Percentiles rank a stretch among this genome's conserved stretches.
phyloP scores from a whole-genome alignment of 2,888 invertebrate genomes.

The Patella pellucida region DNA sequence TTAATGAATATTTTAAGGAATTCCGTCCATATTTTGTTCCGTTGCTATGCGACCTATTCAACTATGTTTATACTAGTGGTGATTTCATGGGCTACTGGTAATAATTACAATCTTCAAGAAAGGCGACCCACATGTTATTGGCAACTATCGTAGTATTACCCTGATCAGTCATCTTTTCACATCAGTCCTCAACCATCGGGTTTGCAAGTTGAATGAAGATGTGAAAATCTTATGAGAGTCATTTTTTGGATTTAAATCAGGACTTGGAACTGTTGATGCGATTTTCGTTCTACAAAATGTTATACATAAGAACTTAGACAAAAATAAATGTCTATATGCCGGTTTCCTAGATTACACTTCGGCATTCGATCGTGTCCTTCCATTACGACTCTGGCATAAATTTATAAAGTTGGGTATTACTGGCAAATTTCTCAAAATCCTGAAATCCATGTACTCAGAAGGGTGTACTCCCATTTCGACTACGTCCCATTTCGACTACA shows the following conservation, averaged over 20 bases:
- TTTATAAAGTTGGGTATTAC: background rate
- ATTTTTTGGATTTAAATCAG: background rate
- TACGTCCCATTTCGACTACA: no score
- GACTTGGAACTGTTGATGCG: background rate
- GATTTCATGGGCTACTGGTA: no score
- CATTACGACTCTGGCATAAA: background rate
- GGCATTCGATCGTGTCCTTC: background rate
- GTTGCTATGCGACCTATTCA: no score
- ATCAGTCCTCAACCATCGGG: background rate
- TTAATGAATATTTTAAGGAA: no score
- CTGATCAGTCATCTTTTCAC: conserved; percentile 11
- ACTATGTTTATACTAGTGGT: no score
- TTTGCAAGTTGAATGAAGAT: background rate
- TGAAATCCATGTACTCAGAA: background rate
- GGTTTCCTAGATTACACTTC: background rate
- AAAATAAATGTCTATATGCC: background rate
- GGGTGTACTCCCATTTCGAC: no score
- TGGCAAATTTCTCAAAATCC: background rate
- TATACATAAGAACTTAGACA: background rate
- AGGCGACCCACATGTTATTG: no score
- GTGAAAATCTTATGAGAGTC: background rate
- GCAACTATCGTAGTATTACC: conserved; percentile 9
- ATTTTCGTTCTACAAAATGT: background rate
- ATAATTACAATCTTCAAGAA: no score
- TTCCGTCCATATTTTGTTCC: no score